Conservation (phyloP, 2,113 vertebrate species). For the Patagioenas fasciata region DNA sequence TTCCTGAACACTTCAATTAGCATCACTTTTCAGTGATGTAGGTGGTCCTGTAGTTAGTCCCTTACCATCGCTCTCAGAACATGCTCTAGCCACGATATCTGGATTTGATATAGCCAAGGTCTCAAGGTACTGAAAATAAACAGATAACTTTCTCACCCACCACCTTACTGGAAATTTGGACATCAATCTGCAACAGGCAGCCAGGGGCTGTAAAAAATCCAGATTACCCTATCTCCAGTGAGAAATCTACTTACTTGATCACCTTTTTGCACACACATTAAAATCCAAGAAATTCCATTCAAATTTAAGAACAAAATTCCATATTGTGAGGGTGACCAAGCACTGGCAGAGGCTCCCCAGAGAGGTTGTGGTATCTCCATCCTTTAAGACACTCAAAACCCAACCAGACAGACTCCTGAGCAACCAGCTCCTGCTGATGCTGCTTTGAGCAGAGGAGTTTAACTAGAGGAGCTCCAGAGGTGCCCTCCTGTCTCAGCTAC, state of each 20-base stretch:
- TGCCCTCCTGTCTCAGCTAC: not conserved
- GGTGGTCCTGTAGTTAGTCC: not conserved
- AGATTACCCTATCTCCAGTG: not conserved
- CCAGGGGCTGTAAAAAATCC: not conserved
- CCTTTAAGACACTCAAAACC: not conserved
- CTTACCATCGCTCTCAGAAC: not conserved
- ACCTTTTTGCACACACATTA: not conserved
- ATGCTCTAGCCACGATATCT: fast-evolving
- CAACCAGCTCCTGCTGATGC: not conserved
- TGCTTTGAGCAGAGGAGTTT: not conserved
- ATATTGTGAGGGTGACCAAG: not conserved
- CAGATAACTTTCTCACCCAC: not conserved
- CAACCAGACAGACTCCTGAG: not conserved
- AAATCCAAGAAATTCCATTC: not conserved
- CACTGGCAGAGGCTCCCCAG: not conserved
- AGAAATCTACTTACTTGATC: not conserved
- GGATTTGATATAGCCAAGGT: not conserved
- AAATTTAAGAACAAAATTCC: not conserved
- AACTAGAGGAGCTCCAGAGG: not conserved
- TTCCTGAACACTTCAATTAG: not conserved
- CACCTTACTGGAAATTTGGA: not conserved
- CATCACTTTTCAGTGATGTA: not conserved
- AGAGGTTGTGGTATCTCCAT: not conserved
- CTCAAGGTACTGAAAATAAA: not conserved
- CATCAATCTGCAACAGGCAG: not conserved